Evolutionary conservation across 2,888 invertebrate genomes (phyloP).

Genomic region (Mesochorus sp.): DNA sequence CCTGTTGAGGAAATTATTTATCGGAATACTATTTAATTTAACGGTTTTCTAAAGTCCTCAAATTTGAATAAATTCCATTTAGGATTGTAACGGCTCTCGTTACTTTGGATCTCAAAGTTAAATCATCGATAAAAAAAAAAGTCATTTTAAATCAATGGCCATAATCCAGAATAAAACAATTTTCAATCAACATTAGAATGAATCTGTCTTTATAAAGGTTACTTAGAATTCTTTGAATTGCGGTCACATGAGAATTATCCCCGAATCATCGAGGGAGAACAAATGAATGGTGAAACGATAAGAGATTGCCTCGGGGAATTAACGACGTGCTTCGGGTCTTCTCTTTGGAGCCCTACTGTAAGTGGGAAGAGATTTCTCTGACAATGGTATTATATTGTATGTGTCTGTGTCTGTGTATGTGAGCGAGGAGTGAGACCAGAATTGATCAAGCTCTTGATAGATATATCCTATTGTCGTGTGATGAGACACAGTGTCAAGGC

Average conservation of each 20-base stretch:
- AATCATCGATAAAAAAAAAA: too few relatives aligned
- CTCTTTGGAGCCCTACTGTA: constrained; percentile 7
- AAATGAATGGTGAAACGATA: too few relatives aligned
- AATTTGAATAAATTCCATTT: too few relatives aligned
- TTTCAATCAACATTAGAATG: too few relatives aligned
- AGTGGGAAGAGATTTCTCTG: constrained; percentile 6
- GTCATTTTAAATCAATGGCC: too few relatives aligned
- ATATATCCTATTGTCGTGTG: constrained; percentile 46
- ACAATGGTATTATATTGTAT: constrained; percentile 29
- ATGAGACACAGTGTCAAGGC: constrained; percentile 14
- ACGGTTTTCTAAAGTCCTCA: too few relatives aligned
- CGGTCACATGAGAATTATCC: background rate
- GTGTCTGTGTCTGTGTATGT: too few relatives aligned
- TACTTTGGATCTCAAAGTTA: too few relatives aligned
- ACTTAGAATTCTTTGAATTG: background rate
- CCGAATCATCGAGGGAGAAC: background rate
- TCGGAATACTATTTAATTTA: too few relatives aligned
- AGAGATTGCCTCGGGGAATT: constrained; percentile 9
- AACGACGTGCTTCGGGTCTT: constrained; percentile 22
- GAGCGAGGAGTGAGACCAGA: constrained; percentile 19
- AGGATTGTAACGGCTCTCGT: too few relatives aligned
- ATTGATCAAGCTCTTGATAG: constrained; percentile 38
- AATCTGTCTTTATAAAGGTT: too few relatives aligned
- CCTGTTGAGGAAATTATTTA: background rate
- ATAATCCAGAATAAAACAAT: too few relatives aligned